phyloP scores from a whole-genome alignment of 92 coral and sea anemone genomes.

The Porites cylindrica region DNA sequence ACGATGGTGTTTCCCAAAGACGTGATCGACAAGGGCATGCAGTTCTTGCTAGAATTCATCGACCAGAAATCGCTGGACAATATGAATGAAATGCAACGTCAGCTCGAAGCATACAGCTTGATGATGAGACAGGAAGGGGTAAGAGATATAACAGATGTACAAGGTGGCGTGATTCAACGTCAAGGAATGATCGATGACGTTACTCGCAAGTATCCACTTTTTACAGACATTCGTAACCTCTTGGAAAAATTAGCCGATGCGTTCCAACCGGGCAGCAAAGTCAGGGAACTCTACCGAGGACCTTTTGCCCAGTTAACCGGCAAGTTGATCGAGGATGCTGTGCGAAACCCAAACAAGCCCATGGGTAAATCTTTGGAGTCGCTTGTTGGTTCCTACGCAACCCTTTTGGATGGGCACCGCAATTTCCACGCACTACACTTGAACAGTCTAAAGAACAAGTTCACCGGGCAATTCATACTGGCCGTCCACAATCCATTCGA shows the following conservation, averaged over 20 bases:
- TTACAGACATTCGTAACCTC: not conserved
- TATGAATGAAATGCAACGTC: not conserved
- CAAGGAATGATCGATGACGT: conserved; percentile 12
- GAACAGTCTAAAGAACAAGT: not conserved
- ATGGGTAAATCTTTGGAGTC: not conserved
- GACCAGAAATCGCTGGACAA: not conserved
- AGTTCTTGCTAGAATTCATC: not conserved
- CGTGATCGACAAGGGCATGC: conserved; percentile 6
- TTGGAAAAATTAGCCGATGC: conserved; percentile 8
- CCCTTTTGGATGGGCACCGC: conserved; percentile 4
- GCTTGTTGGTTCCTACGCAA: not conserved
- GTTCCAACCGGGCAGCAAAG: not conserved
- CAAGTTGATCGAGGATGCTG: conserved; percentile 10
- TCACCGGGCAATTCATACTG: not conserved
- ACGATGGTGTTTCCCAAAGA: conserved; percentile 29
- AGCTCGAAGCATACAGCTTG: conserved; percentile 15
- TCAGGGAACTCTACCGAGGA: not conserved
- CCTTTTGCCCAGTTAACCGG: conserved; percentile 17
- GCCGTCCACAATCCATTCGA: conserved; percentile 21
- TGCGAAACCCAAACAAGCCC: conserved; percentile 22
- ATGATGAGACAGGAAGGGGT: not conserved
- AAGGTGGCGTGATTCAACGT: not conserved
- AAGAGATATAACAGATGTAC: not conserved
- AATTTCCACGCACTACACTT: conserved; percentile 14
- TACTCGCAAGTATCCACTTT: conserved; percentile 15